phyloP scores from a whole-genome alignment of 2,113 vertebrate species.

The Nettapus auritus region DNA sequence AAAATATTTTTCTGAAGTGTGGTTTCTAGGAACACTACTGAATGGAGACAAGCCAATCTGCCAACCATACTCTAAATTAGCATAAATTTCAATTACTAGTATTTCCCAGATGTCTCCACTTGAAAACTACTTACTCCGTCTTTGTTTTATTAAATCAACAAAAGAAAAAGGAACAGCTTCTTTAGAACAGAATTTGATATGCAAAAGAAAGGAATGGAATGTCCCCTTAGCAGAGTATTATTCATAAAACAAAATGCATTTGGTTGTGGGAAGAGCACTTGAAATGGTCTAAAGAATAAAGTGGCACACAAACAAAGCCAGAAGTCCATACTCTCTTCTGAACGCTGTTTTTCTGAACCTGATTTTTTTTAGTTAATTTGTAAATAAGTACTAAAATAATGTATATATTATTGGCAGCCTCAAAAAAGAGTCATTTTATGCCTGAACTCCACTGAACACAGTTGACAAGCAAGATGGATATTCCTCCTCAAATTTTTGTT shows the following conservation, averaged over 20 bases:
- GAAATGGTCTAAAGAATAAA: constrained; percentile 4
- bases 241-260: constrained; percentile 41
- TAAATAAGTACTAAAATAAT: not conserved
- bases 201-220: constrained; percentile 54
- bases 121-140: constrained; percentile 9
- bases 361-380: not conserved
- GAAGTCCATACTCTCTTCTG: not conserved
- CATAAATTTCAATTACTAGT: not conserved
- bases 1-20: not conserved
- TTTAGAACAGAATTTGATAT: constrained; percentile 44
- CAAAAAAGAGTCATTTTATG: not conserved
- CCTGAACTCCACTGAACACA: not conserved
- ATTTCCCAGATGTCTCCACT: constrained; percentile 41
- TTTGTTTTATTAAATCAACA: constrained; percentile 45
- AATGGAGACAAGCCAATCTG: not conserved
- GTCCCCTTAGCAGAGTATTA: constrained; percentile 47
- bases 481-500: not conserved
- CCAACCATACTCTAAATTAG: not conserved
- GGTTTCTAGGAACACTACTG: constrained; percentile 29
- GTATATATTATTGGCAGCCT: not conserved
- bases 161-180: constrained; percentile 1
- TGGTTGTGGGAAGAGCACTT: constrained; percentile 32
- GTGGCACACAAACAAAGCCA: constrained; percentile 3
- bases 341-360: not conserved
- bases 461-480: not conserved